Evolutionary conservation across 2,113 vertebrate species (phyloP), one percentile per base, ranked within the genome.

Genomic region (Phalacrocorax pelagicus): DNA sequence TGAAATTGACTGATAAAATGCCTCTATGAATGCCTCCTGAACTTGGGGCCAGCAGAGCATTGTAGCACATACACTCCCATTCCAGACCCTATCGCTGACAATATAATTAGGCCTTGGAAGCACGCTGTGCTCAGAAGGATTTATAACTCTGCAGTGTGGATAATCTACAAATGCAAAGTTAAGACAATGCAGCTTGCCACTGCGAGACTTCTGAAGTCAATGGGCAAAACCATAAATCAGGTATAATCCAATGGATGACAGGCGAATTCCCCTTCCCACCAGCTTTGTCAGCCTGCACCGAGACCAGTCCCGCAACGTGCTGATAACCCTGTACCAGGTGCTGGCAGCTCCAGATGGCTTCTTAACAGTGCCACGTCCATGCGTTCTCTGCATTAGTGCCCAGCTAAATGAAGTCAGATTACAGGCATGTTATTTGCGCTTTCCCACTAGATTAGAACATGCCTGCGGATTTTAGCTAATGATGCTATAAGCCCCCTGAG

Each of bases 1-100:
- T 97, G 97, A 98, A 98, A 98, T 97, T 97, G 98, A 97, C 96
- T 97, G 96, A 97, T 97, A 96, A 97, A 97, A 97, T 97, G 96
- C 94, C 77, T 96, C 93, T 66, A 91, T 95, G 97, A 97, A 97
- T 97, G 95, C 92, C 93, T 97, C 92, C 94, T 96, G 94, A 97
- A 98, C 91, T 90, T 32, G 3, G 70, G 94, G 94, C 94, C 57
- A 95, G 91, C 82, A 27, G 86, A 92, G 95, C 89, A 65, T 93
- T 95, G 93, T 96, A 47, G 61, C 75, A 58, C 92, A 95, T 83
- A 91, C 85, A 81, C 75, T 93, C 94, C 91, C 32, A 42, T 84
- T 92, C 82, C 94, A 97, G 95, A 93, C 94, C 95, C 90, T 75
- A 79, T 97, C 59, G 1, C 86, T 97, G 95, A 96, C 96, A 97